These are phyloP conservation scores for Opisthograptis luteolata DNA, from an alignment of 2,888 invertebrate species.

Conservation along the genomic window DNA sequence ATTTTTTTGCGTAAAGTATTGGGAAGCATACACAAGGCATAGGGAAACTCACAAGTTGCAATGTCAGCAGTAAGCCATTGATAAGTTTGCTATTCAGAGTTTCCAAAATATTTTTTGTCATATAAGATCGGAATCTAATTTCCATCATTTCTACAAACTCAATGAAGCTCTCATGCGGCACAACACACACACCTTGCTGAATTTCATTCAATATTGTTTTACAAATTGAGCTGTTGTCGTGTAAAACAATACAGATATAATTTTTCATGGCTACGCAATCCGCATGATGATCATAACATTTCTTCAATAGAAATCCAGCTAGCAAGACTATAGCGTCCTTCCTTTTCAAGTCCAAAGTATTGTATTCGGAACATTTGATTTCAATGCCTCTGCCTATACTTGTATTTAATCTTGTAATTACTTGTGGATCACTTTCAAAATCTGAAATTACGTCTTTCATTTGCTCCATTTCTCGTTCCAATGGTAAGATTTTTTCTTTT, in stretches of 20 bases:
- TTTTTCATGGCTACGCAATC: conserved; percentile 12
- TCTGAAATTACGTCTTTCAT: background rate
- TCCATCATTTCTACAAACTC: conserved; percentile 34
- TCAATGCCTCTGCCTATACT: background rate
- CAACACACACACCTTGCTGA: conserved; percentile 16
- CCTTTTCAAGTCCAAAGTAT: conserved; percentile 12
- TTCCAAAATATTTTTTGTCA: conserved; percentile 19
- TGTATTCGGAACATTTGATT: conserved; percentile 20
- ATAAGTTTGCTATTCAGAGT: conserved; percentile 10
- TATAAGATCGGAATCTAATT: conserved; percentile 26
- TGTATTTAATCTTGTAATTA: background rate
- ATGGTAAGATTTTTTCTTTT: background rate
- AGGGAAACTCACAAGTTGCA: conserved; percentile 3
- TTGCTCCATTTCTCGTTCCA: conserved; percentile 12
- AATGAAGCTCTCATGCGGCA: conserved; percentile 24
- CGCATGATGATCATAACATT: conserved; percentile 20
- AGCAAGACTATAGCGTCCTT: conserved; percentile 22
- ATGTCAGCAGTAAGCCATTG: conserved; percentile 5
- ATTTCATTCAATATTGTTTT: conserved; percentile 26
- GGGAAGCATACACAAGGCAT: conserved; percentile 31
- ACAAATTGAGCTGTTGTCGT: conserved; percentile 20
- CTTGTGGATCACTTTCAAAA: conserved; percentile 1
- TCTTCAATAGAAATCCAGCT: conserved; percentile 30
- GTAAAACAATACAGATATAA: conserved; percentile 2
- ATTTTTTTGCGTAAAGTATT: conserved; percentile 21